Evolutionary conservation across 2,113 vertebrate species (phyloP).

Genomic region (Psilopogon haemacephalus): DNA sequence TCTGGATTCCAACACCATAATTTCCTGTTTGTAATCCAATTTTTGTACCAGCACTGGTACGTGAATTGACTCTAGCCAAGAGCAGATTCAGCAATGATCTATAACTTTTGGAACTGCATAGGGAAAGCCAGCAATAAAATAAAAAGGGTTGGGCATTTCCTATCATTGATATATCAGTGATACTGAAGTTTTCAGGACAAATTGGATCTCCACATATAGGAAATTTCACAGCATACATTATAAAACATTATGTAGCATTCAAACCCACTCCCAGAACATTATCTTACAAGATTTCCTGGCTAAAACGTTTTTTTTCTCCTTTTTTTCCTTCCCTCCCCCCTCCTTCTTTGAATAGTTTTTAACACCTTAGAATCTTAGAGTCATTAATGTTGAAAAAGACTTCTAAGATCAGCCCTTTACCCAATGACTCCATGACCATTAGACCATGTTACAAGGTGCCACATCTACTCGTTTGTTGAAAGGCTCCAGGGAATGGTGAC

Average conservation of each 20-base stretch:
- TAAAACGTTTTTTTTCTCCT: background rate
- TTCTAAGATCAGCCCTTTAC: too few species aligned
- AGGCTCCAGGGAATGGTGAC: too few species aligned
- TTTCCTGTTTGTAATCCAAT: background rate
- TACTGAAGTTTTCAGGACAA: background rate
- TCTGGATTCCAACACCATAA: background rate
- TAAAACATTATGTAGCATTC: background rate
- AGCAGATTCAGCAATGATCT: background rate
- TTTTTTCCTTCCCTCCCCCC: background rate
- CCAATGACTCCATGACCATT: too few species aligned
- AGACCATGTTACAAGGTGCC: too few species aligned
- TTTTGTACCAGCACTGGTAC: background rate
- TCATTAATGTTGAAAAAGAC: too few species aligned
- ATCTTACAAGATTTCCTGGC: background rate
- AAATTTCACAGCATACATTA: background rate
- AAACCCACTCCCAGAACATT: background rate
- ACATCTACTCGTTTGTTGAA: too few species aligned
- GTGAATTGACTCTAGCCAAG: background rate
- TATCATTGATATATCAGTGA: background rate
- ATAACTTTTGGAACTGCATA: background rate
- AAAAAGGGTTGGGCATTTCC: background rate
- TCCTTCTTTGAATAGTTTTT: background rate
- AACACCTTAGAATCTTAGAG: background rate
- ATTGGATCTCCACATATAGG: background rate
- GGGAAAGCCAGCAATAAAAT: background rate